Evolutionary conservation across 2,888 invertebrate species (phyloP).

Genomic region (Eretmocerus hayati): DNA sequence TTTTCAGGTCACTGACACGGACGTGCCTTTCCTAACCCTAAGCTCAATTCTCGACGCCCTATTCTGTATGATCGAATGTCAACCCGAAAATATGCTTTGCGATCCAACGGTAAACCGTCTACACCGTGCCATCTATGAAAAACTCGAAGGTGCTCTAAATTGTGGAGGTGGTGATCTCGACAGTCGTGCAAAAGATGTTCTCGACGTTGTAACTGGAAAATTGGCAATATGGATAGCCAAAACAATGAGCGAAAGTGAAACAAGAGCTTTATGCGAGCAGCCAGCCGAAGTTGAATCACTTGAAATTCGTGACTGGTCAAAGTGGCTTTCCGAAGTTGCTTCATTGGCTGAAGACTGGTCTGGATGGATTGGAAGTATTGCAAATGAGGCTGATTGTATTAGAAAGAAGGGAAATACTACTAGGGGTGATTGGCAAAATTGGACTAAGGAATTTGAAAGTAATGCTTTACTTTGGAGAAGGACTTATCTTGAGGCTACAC

Average conservation of each 20-base stretch:
- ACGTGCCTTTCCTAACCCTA: conserved; percentile 35
- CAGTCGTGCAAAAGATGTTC: conserved; percentile 25
- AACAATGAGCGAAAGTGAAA: conserved; percentile 27
- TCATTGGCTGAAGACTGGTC: conserved; percentile 31
- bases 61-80: conserved; percentile 28
- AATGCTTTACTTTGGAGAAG: conserved; percentile 31
- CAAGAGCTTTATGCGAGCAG: conserved; percentile 25
- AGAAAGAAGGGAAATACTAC: conserved; percentile 21
- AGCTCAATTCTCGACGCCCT: conserved; percentile 32
- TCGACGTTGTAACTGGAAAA: conserved; percentile 34
- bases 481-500: conserved; percentile 30
- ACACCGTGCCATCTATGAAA: conserved; percentile 36
- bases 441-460: conserved; percentile 29
- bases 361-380: conserved; percentile 30
- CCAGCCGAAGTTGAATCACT: conserved; percentile 31
- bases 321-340: conserved; percentile 29
- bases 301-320: conserved; percentile 31
- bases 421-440: conserved; percentile 29
- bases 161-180: conserved; percentile 27
- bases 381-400: conserved; percentile 27
- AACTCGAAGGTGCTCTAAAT: conserved; percentile 26
- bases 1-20: too few species aligned
- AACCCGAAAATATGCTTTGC: conserved; percentile 24
- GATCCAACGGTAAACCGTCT: conserved; percentile 29
- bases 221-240: conserved; percentile 32